Evolutionary conservation across 64 coral and sea anemone species (phyloP).

Genomic region (Montipora cactus): DNA sequence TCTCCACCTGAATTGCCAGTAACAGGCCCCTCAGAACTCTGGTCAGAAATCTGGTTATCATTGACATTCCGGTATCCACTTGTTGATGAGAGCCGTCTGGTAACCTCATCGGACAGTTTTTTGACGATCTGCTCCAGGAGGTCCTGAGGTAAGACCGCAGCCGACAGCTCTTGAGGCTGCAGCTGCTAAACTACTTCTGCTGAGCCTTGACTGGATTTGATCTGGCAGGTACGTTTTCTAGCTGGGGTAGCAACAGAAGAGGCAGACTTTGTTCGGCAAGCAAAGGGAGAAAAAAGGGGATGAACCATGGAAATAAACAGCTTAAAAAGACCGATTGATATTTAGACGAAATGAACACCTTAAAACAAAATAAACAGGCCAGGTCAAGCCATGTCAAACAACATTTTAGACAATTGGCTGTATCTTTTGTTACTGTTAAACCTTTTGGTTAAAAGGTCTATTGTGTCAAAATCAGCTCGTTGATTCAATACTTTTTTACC

Average conservation of each 20-base stretch:
- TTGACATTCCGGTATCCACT: not conserved
- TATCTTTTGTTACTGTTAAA: no score
- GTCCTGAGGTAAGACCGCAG: not conserved
- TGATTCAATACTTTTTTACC: no score
- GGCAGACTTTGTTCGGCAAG: not conserved
- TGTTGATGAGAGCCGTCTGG: not conserved
- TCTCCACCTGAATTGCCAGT: not conserved
- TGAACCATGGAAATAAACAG: not conserved
- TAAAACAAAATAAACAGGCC: slow-evolving; percentile 2
- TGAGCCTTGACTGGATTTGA: slow-evolving; percentile 4
- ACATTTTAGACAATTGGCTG: not conserved
- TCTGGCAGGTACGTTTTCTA: not conserved
- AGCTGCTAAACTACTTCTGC: not conserved
- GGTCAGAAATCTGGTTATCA: not conserved
- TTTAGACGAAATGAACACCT: not conserved
- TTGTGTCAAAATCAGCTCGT: no score
- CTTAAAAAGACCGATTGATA: not conserved
- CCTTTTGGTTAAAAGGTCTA: no score
- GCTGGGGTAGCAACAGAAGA: slow-evolving; percentile 6
- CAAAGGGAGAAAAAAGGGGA: not conserved
- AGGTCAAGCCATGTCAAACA: not conserved
- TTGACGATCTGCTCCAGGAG: not conserved
- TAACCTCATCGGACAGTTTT: not conserved
- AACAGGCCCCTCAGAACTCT: not conserved
- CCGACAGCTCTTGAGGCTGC: not conserved